phyloP scores from a whole-genome alignment of 2,113 vertebrate genomes.

The Egretta garzetta region DNA sequence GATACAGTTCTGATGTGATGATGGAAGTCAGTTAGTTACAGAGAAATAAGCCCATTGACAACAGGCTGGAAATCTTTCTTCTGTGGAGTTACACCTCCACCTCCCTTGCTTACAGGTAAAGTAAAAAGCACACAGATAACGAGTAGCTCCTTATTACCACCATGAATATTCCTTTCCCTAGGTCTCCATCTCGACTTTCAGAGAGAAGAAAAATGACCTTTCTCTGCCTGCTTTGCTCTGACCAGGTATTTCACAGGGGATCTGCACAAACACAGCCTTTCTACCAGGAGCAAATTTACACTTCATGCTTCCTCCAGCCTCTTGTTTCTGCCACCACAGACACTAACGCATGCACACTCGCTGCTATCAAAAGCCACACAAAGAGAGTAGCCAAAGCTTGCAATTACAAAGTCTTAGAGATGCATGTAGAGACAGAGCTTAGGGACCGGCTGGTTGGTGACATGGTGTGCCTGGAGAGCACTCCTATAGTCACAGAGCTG shows the following conservation, averaged over 20 bases:
- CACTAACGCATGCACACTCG: neutral
- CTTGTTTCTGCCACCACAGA: neutral
- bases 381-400: neutral
- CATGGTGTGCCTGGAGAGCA: neutral
- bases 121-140: neutral
- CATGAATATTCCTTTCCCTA: neutral
- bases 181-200: neutral
- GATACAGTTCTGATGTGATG: neutral
- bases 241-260: neutral
- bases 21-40: neutral
- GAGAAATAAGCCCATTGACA: neutral
- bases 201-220: neutral
- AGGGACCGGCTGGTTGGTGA: neutral
- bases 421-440: neutral
- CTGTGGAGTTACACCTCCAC: neutral
- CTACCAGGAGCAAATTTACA: neutral
- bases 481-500: neutral
- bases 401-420: neutral
- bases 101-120: neutral
- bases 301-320: neutral
- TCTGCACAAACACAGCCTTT: neutral
- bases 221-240: neutral
- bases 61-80: neutral
- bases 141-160: neutral
- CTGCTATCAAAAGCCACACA: neutral